Evolutionary conservation across 2,113 vertebrate species (phyloP).

Genomic region (Epinephelus fuscoguttatus): DNA sequence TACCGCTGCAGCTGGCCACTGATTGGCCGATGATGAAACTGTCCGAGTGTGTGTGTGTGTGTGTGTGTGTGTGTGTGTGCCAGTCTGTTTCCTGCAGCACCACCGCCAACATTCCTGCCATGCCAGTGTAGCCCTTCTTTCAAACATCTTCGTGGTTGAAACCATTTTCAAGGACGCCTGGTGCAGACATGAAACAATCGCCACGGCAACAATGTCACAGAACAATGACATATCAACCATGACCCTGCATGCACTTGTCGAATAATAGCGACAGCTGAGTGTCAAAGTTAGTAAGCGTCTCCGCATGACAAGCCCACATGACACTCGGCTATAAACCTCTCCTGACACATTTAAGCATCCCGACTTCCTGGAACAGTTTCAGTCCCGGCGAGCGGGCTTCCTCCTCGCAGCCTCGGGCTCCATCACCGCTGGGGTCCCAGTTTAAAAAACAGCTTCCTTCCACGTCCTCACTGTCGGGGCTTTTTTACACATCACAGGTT

Average conservation of each 20-base stretch:
- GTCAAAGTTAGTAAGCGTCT: conserved; percentile 5
- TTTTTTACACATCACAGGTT: background rate
- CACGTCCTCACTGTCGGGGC: background rate
- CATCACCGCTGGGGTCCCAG: conserved; percentile 27
- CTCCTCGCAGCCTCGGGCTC: conserved; percentile 35
- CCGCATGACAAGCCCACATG: background rate
- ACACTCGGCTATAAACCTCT: background rate
- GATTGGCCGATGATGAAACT: conserved; percentile 22
- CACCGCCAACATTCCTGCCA: conserved; percentile 40
- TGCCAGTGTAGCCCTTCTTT: background rate
- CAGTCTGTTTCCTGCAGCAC: conserved; percentile 35
- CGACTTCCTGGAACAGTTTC: conserved; percentile 56
- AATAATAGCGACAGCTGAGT: conserved; percentile 33
- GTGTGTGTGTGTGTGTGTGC: conserved; percentile 23
- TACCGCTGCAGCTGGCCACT: conserved; percentile 31
- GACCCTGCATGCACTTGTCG: background rate
- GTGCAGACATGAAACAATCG: background rate
- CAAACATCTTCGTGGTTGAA: background rate
- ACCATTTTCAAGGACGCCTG: conserved; percentile 31
- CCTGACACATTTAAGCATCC: conserved; percentile 15
- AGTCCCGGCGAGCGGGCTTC: conserved; percentile 15
- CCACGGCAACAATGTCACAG: conserved; percentile 22
- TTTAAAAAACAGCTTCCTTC: conserved; percentile 22
- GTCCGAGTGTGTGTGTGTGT: conserved; percentile 24
- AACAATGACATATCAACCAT: background rate